Base-by-base conservation (phyloP, 2,113 vertebrate genomes). In the Herpailurus yagouaroundi region DNA sequence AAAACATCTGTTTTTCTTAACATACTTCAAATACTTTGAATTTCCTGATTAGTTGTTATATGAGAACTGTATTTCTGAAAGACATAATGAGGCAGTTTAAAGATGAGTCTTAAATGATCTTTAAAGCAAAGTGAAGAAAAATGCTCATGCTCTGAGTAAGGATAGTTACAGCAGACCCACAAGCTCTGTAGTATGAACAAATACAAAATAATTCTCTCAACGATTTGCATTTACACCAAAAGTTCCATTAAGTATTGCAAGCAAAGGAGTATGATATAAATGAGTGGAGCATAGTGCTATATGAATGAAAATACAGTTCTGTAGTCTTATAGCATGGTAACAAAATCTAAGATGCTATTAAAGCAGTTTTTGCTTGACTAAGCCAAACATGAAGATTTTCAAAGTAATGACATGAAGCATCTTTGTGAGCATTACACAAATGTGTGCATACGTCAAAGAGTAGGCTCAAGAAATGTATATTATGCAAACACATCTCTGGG, bases 1-100 rank as follows among this genome's bases (percentile, higher is more conserved):
- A 85, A 97, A 97, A 97, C 97, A 98, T 97, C 97, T 98, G 97
- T 79, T 95, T 97, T 95, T 83, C 85, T 48, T 94, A 89, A 95
- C 82, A 96, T 86, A 93, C 55, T 97, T 95, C 96, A 97, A 97
- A 96, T 94, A 94, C 87, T 97, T 90, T 93, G 89, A 97, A 97
- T 96, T 95, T 97, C 91, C 77, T 97, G 97, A 98, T 97, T 97
- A 97, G 95, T 96, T 97, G 94, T 97, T 97, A 95, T 60, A 84
- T 1, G 80, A 96, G 92, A 91, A 94, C 88, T 86, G 38, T 97
- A 96, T 92, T 98, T 97, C 88, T 96, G 88, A 96, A 97, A 97
- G 95, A 97, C 91, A 93, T 95, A 98, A 98, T 95, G 97, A 98
- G 91, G 90, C 89, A 64, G 73, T 94, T 93, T 97, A 95, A 96